Percentiles rank a stretch among this genome's conserved stretches.
Conservation (phyloP, 2,113 vertebrate genomes). For the Delphinapterus leucas region DNA sequence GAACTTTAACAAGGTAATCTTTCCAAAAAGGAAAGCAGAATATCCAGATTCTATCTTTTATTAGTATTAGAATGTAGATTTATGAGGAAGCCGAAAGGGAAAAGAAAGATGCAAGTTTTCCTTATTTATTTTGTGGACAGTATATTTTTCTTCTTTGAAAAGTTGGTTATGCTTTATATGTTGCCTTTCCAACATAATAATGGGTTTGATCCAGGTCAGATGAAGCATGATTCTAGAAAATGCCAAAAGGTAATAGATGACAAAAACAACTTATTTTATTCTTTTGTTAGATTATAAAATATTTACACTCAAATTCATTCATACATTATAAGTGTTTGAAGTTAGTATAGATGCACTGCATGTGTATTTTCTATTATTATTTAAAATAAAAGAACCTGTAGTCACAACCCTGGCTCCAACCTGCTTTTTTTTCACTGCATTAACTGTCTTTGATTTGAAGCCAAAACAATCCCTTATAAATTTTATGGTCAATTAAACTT, state of each 20-base stretch:
- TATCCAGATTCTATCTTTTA: neutral
- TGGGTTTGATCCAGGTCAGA: neutral
- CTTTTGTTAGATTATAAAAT: neutral
- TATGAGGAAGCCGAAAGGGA: neutral
- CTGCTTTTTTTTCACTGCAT: neutral
- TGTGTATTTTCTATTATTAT: neutral
- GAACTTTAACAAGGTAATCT: neutral
- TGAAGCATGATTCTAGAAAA: neutral
- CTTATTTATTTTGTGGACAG: neutral
- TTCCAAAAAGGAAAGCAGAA: neutral
- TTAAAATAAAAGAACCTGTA: neutral
- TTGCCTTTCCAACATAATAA: neutral
- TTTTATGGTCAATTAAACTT: neutral
- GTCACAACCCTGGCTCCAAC: neutral
- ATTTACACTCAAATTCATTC: neutral
- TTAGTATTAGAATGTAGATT: neutral
- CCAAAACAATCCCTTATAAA: neutral
- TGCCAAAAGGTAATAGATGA: neutral
- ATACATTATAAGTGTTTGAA: neutral
- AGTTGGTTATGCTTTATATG: neutral
- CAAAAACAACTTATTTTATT: neutral
- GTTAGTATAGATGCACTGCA: neutral
- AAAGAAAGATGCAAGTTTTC: neutral
- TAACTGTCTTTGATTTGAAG: neutral
- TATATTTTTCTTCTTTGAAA: neutral